Evolutionary conservation across 1,140 invertebrate genomes (phyloP), one percentile per base, ranked within the genome.

Genomic region (Tetramorium alpestre): DNA sequence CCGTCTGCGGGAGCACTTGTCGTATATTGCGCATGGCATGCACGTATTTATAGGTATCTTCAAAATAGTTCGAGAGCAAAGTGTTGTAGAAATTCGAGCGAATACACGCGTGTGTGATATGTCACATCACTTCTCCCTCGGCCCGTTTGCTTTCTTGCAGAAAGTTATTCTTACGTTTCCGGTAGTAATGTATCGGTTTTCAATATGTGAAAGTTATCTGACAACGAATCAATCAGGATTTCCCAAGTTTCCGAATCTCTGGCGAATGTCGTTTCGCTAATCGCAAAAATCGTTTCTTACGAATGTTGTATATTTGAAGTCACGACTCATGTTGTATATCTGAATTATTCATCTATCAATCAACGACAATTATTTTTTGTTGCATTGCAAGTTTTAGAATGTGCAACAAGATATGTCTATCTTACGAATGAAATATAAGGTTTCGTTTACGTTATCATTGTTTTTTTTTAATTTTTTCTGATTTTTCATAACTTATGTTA

Each of bases 21-120:
- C 82, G 64, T 77, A 76, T 78, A 82, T 90, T 75, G 70, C 76
- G 56, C 51, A 51, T 54, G 54, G 82, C 58, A 90, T 85, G 77
- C 72, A 86, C 58, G 87, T 90, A 90, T 91, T 90, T 90, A 90
- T 91, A 90, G 90, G 73, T 85, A 49, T 73, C 88, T 90, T 90
- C 64, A 72, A 86, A 90, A 90, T 90, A 90, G 89, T 90, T 88
- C 76, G 62, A 84, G 89, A 85, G 89, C 86, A 86, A 81, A 80
- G 81, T 78, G 72, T 87, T 87, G 88, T 89, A 58, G 88, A 89
- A 90, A 89, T 89, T 87, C 88, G 18, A 60, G 85, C 38, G 78
- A 87, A 89, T 87, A 81, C 84, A 77, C 88, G 88, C 88, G 76
- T 69, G 70, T 65, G 51, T 64, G 28, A 81, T 70, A 62, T 84